phyloP scores from a whole-genome alignment of 2,888 invertebrate species.

The Ceraclea dissimilis region DNA sequence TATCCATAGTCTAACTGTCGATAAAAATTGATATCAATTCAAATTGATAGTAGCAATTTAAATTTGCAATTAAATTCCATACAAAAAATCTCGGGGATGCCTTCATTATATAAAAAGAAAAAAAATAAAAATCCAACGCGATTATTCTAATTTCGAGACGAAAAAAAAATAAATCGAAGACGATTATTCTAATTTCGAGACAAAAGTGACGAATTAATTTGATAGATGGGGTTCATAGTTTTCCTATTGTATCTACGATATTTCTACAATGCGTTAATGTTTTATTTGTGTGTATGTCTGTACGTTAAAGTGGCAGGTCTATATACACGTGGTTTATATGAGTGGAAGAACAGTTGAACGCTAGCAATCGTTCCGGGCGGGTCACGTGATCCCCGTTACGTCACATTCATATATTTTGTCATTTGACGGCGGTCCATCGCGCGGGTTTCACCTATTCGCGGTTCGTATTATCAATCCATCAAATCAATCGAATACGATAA shows the following conservation, averaged over 20 bases:
- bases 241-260: background rate
- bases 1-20: too few species aligned
- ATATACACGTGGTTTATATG: slow-evolving; percentile 24
- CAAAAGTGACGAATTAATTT: background rate
- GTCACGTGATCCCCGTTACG: slow-evolving; percentile 17
- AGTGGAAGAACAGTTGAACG: slow-evolving; percentile 21
- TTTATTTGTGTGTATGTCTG: background rate
- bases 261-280: background rate
- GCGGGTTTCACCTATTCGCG: slow-evolving; percentile 13
- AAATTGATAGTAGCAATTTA: too few species aligned
- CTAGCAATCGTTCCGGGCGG: slow-evolving; percentile 22
- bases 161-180: too few species aligned
- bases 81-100: too few species aligned
- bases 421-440: slow-evolving; percentile 14
- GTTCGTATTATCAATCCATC: too few species aligned
- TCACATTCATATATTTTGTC: slow-evolving; percentile 15
- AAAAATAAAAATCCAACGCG: too few species aligned
- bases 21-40: too few species aligned
- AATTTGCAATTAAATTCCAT: too few species aligned
- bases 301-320: slow-evolving; percentile 2
- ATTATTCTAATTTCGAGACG: too few species aligned
- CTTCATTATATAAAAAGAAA: too few species aligned
- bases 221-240: background rate
- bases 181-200: background rate
- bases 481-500: background rate